Base-by-base conservation (phyloP, 2,888 invertebrate species). In the Pseudanteris insignis region DNA sequence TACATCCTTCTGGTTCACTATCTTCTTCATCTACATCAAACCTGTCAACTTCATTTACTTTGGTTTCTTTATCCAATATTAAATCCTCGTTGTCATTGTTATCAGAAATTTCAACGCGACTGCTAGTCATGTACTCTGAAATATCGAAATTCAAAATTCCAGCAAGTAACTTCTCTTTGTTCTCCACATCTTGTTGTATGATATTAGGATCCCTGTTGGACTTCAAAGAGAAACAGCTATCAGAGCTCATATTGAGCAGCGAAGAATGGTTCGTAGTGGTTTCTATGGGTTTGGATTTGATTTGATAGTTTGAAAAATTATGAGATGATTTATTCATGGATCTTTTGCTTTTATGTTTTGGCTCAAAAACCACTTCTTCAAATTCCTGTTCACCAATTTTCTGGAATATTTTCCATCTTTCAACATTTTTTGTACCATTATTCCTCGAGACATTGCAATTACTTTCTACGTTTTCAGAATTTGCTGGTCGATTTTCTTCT, bases 331-430 rank as follows among this genome's bases (percentile, higher is more conserved):
- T 3, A 3, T 9, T 25, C 34, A 9, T 67, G 3, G 44, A 57
- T 21, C 67, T 32, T 24, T 63, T 43, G 64, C 61, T 67, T 51
- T 72, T 80, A 11, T 82, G 83, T 34, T 84, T 84, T 41, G 88
- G 88, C 32, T 87, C 88, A 74, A 88, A 84, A 7, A 88, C 76
- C 36, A 88, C 86, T 47, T 87, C 88, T 65, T 89, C 90, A 64
- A 86, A 89, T 62, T 88, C 86, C 81, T 86, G 85, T 77, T 88
- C 86, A 65, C 89, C 86, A 38, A 91, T 90, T 77, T 88, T 87
- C 63, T 87, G 85, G 59, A 89, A 88, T 64, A 89, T 75, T 70
- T 87, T 86, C 55, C 88, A 78, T 58, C 88, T 88, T 65, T 81
- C 67, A 78, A 62, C 74, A 82, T 81, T 46, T 75, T 78, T 0